Base-by-base conservation (phyloP, 53 echinoderm and acorn worm genomes). In the Actinopyga echinites region DNA sequence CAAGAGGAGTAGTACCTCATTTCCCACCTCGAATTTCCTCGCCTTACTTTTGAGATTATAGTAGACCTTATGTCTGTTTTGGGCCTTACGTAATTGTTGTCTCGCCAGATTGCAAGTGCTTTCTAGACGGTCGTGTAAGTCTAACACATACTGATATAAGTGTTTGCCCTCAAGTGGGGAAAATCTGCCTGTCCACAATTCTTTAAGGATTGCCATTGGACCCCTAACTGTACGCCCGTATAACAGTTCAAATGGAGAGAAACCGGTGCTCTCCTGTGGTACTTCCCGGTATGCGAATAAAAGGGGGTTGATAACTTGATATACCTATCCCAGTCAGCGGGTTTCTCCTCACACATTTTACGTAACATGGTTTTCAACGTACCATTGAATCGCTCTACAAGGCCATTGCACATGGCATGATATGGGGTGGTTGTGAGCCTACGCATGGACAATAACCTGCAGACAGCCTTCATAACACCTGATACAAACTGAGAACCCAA, bases 361-460 rank as follows among this genome's bases (percentile, higher is more conserved):
- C 29, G 24, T 6, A 60, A 29, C 24, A 24, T 60, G 61, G 8
- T 26, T 60, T 60, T 60, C 0, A 60, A 6, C 9, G 29, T 29
- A 3, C 3, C 61, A 17, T 60, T 60, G 15, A 55, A 87, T 3
- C 83, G 8, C 32, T 87, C 83, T 13, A 87, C 87, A 20, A 83
- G 32, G 31, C 87, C 82, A 21, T 87, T 87, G 71, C 83, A 83
- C 42, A 66, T 55, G 2, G 83, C 67, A 30, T 87, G 83, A 55
- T 83, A 87, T 1, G 88, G 83, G 1, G 83, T 61, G 8, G 83
- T 83, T 1, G 35, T 52, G 23, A 87, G 1, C 13, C 34, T 38
- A 24, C 40, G 12, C 9, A 86, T 65, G n/a, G 86, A 86, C 4
- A 79, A 63, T 60, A 86, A 24, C 5, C 86, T 31, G 57, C 68